These are phyloP conservation scores for Bubo scandiacus DNA, from an alignment of 2,113 vertebrate genomes.

Conservation along the genomic window DNA sequence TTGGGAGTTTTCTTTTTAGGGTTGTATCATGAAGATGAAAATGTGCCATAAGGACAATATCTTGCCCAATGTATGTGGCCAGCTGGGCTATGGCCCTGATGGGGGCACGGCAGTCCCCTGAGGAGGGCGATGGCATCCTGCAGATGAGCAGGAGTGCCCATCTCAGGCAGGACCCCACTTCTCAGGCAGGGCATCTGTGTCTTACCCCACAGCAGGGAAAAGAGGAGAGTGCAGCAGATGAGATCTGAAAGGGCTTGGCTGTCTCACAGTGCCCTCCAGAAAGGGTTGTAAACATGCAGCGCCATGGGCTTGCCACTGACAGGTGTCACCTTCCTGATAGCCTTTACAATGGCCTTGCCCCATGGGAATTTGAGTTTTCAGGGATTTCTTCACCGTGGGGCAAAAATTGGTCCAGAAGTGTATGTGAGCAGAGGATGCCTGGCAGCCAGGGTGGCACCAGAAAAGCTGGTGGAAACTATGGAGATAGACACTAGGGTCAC, in stretches of 20 bases:
- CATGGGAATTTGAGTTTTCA: accelerated
- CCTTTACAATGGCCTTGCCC: accelerated
- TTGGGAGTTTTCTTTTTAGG: background rate
- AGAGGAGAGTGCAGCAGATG: accelerated
- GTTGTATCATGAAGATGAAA: accelerated
- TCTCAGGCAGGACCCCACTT: too few species aligned
- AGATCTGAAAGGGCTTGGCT: background rate
- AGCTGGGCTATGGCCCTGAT: accelerated
- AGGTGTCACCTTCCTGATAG: background rate
- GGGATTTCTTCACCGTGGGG: background rate
- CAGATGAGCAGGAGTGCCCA: background rate
- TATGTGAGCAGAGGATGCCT: background rate
- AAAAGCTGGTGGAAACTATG: background rate
- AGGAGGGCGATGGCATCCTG: too few species aligned
- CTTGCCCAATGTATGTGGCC: too few species aligned
- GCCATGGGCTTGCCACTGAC: accelerated
- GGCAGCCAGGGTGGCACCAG: background rate
- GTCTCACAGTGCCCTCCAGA: accelerated
- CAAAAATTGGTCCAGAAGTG: accelerated
- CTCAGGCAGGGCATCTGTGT: background rate
- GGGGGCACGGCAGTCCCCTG: too few species aligned
- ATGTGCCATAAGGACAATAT: accelerated
- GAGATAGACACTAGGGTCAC: accelerated
- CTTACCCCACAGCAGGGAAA: too few species aligned
- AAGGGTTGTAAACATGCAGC: accelerated